Evolutionary conservation across 2,113 vertebrate genomes (phyloP).

Genomic region (Aplodontia rufa): DNA sequence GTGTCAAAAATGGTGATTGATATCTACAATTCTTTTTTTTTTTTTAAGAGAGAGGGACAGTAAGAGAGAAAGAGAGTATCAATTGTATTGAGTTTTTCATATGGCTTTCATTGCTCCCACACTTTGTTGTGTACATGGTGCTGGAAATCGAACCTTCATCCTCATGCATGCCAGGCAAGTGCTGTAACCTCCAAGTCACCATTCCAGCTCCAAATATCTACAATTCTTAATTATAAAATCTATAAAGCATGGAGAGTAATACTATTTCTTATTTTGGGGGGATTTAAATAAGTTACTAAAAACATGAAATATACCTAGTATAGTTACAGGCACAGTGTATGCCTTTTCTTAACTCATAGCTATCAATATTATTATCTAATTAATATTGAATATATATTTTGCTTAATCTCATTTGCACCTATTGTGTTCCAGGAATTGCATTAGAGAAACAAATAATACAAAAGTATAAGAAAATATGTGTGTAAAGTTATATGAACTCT

Average conservation of each 20-base stretch:
- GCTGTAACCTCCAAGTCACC: too few relatives aligned
- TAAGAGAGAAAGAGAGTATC: too few relatives aligned
- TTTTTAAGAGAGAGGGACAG: too few relatives aligned
- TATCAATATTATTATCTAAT: not conserved
- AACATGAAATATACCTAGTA: not conserved
- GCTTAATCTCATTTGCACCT: not conserved
- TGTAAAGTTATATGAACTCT: not conserved
- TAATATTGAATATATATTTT: not conserved
- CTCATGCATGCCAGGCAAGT: too few relatives aligned
- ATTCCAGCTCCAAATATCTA: too few relatives aligned
- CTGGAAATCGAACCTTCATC: too few relatives aligned
- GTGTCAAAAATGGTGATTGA: not conserved
- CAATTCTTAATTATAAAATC: not conserved
- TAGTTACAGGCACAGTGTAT: not conserved
- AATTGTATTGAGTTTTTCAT: too few relatives aligned
- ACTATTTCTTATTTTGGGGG: not conserved
- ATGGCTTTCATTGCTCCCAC: too few relatives aligned
- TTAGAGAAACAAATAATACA: not conserved
- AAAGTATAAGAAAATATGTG: not conserved
- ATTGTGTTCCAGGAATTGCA: not conserved
- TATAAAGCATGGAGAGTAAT: not conserved
- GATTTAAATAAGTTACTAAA: not conserved
- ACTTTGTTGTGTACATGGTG: too few relatives aligned
- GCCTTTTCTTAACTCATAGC: not conserved
- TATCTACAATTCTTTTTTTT: not conserved